phyloP scores from a whole-genome alignment of 1,140 invertebrate species.

The Bombus affinis region DNA sequence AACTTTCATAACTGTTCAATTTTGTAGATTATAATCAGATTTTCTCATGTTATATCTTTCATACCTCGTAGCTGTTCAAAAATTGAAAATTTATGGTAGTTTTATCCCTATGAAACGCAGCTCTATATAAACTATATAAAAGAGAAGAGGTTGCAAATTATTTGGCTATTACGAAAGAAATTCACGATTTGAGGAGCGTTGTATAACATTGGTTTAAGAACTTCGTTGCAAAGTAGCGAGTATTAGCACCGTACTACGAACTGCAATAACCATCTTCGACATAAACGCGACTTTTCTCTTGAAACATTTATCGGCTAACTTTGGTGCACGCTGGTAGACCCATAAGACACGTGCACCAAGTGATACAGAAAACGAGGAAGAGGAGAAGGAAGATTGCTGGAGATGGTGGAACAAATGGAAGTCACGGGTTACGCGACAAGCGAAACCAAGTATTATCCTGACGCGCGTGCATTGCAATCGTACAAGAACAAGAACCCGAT shows the following conservation, averaged over 20 bases:
- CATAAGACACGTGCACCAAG: neutral
- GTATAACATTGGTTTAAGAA: too few species aligned
- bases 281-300: neutral
- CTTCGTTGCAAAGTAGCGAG: neutral
- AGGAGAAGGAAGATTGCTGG: neutral
- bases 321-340: too few species aligned
- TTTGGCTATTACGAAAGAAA: too few species aligned
- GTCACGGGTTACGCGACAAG: neutral
- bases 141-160: too few species aligned
- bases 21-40: too few species aligned
- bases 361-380: neutral
- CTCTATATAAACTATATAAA: too few species aligned
- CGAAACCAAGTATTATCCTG: conserved; percentile 20
- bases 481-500: neutral
- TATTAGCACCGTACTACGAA: neutral
- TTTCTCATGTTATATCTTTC: too few species aligned
- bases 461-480: conserved; percentile 12
- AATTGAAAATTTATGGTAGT: too few species aligned
- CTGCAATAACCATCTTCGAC: neutral
- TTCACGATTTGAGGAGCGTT: too few species aligned
- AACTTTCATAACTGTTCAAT: too few species aligned
- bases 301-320: neutral
- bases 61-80: too few species aligned
- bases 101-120: too few species aligned
- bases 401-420: neutral